phyloP scores from a whole-genome alignment of 2,888 invertebrate genomes.

The Carpatolechia fugitivella region DNA sequence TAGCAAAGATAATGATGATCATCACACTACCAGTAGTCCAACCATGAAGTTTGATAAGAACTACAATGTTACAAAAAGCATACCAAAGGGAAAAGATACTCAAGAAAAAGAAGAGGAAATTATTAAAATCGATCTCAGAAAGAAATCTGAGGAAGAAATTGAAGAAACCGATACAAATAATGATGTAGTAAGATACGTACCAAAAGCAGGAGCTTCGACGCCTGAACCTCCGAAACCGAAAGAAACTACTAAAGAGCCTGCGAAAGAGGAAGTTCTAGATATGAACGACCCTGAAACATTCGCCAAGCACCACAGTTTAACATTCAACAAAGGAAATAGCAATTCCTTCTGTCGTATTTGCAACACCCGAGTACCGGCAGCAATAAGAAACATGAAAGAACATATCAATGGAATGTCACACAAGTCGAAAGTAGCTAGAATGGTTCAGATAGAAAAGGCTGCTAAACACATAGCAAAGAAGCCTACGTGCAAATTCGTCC shows the following conservation, averaged over 20 bases:
- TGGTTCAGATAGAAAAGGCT: background rate
- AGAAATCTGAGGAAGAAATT: background rate
- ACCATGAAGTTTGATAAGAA: background rate
- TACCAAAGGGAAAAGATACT: background rate
- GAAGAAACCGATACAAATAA: background rate
- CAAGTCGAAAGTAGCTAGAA: conserved; percentile 22
- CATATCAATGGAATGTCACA: conserved; percentile 39
- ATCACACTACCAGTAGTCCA: background rate
- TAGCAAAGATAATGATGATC: background rate
- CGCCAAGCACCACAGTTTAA: conserved; percentile 32
- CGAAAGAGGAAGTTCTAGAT: background rate
- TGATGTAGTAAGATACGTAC: background rate
- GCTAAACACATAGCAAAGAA: conserved; percentile 10
- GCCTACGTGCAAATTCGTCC: background rate
- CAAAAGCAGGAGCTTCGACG: background rate
- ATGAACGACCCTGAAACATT: conserved; percentile 19
- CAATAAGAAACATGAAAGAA: conserved; percentile 36
- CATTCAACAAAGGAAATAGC: conserved; percentile 27
- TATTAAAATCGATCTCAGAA: conserved; percentile 1
- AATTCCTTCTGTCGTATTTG: conserved; percentile 35
- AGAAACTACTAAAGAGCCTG: background rate
- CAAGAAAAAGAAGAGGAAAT: background rate
- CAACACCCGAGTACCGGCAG: conserved; percentile 30
- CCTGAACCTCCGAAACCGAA: background rate
- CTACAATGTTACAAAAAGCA: background rate